Evolutionary conservation across 2,113 vertebrate species (phyloP).

Genomic region (Odocoileus hemionus): DNA sequence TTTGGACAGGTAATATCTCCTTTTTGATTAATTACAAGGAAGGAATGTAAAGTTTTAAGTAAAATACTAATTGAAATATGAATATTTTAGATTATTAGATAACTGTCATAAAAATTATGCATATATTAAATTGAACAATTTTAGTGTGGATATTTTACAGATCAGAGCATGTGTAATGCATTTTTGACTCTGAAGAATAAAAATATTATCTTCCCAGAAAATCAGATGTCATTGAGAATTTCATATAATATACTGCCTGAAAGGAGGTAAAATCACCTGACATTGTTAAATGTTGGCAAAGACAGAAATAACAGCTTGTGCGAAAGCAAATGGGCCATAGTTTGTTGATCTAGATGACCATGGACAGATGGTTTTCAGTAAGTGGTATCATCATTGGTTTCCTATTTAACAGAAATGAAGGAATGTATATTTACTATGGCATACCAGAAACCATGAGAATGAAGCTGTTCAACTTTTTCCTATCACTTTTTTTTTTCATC

Average conservation of each 20-base stretch:
- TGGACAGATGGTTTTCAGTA: constrained; percentile 76
- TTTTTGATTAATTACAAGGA: constrained; percentile 40
- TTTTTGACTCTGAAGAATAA: background rate
- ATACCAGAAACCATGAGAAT: constrained; percentile 47
- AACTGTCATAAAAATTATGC: background rate
- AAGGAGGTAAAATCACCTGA: constrained; percentile 62
- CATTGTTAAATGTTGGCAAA: constrained; percentile 67
- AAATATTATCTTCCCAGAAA: constrained; percentile 5
- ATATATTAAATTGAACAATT: background rate
- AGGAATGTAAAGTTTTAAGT: background rate
- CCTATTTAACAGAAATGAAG: constrained; percentile 65
- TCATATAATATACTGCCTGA: background rate
- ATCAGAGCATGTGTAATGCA: background rate
- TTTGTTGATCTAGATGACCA: constrained; percentile 72
- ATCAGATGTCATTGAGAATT: constrained; percentile 25
- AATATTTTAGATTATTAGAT: constrained; percentile 35
- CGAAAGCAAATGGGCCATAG: constrained; percentile 70
- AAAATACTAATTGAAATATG: constrained; percentile 24
- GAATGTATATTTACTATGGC: constrained; percentile 46
- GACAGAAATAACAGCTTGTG: constrained; percentile 73
- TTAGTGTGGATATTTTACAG: background rate
- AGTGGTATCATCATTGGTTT: constrained; percentile 71
- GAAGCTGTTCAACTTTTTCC: background rate
- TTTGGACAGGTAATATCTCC: background rate
- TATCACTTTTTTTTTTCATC: background rate